Base-by-base conservation (phyloP, 2,888 invertebrate species). In the Melanostoma scalare region DNA sequence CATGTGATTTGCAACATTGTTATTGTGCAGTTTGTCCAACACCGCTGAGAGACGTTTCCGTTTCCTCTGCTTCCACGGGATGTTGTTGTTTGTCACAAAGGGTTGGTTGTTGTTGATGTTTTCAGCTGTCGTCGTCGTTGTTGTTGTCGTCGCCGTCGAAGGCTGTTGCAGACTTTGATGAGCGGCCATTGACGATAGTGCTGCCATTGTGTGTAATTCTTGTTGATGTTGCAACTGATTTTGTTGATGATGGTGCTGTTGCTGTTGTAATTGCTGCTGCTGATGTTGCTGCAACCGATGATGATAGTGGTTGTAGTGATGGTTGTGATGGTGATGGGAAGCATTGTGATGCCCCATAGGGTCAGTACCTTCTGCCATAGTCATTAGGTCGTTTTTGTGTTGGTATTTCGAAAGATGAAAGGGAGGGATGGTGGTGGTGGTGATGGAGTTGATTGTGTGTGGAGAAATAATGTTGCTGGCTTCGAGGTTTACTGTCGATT, bases 41-140 rank as follows among this genome's bases (percentile, higher is more conserved):
- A 97, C 95, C 82, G 95, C 95, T 69, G 95, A 96, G 20, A 97
- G 93, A 48, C 96, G 93, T 89, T 96, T 95, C 85, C 96, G 93
- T 90, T 96, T 97, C 86, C 95, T 93, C 86, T 94, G 94, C 89
- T 95, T 95, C 90, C 92, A 89, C 87, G 94, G 92, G 91, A 93
- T 93, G 87, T 94, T 94, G 84, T 94, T 93, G 87, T 94, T 94
- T 85, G 93, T 92, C 80, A 93, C 93, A 85, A 93, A 92, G 65
- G 93, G 93, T 85, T 94, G 93, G 87, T 93, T 93, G 89, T 94
- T 93, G 89, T 94, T 92, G 85, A 91, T 91, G 81, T 91, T 71
- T 50, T 63, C 63, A 10, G 53, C 6, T 8, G 46, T 38, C 89
- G 88, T 68, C 82, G 72, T 40, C 81, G 76, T 2, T 53, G 77